phyloP scores from a whole-genome alignment of 1,140 invertebrate genomes.

The Branchinecta lindahli region DNA sequence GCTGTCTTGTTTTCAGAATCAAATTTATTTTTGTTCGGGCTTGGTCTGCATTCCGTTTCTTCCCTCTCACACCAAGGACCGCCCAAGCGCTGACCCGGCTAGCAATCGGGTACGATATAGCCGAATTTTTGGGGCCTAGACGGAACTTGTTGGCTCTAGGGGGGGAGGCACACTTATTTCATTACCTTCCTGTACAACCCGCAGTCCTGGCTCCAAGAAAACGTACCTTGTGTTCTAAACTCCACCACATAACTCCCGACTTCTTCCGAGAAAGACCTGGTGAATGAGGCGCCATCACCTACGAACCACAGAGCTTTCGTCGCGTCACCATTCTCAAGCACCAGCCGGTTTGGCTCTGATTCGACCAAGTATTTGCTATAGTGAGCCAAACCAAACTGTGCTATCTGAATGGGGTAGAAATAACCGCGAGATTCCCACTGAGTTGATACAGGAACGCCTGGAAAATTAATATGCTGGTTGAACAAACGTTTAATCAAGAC shows the following conservation, averaged over 20 bases:
- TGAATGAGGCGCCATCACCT: slow-evolving; percentile 44
- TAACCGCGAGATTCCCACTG: slow-evolving; percentile 82
- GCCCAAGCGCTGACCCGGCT: too few species aligned
- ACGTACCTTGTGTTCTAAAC: slow-evolving; percentile 46
- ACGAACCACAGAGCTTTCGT: slow-evolving; percentile 35
- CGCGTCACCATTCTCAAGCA: slow-evolving; percentile 55
- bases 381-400: slow-evolving; percentile 91
- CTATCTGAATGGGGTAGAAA: slow-evolving; percentile 96
- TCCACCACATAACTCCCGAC: slow-evolving; percentile 43
- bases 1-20: too few species aligned
- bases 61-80: too few species aligned
- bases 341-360: slow-evolving; percentile 46
- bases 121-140: too few species aligned
- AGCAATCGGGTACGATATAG: too few species aligned
- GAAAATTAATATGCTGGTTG: slow-evolving; percentile 10
- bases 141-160: too few species aligned
- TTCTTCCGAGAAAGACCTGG: slow-evolving; percentile 41
- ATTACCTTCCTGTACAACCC: too few species aligned
- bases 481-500: too few species aligned
- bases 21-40: too few species aligned
- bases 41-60: too few species aligned
- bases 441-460: slow-evolving; percentile 75
- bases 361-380: slow-evolving; percentile 87
- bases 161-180: too few species aligned
- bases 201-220: too few species aligned